Base-by-base conservation (phyloP, 2,797 vertebrate genomes). In the Siniperca obscura region DNA sequence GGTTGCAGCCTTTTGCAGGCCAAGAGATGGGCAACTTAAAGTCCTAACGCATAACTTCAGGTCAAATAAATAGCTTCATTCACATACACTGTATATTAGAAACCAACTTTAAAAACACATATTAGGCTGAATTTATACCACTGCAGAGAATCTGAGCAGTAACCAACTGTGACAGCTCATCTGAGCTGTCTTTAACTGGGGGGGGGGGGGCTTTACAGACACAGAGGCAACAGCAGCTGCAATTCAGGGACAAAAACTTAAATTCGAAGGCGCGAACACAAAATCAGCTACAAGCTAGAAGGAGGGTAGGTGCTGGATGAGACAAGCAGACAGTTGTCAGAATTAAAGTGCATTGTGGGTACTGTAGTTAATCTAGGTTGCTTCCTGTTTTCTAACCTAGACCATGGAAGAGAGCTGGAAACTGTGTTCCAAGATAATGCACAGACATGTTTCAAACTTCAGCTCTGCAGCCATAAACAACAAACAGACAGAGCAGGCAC, bases 261-360 rank as follows among this genome's bases (percentile, higher is more conserved):
- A 25, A 53, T 34, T 34, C 22, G 16, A 62, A 83, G 59, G 70
- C 59, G 78, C 76, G 56, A 65, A 81, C 46, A 48, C 38, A 30
- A 83, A 4, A 9, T 48, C 36, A 78, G 60, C 53, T 42, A 27
- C n/a, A 19, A 70, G 50, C 40, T 25, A 56, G n/a, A 82, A 44
- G n/a, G 10, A 46, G 38, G 48, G 44, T 34, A 36, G 75, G n/a
- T 42, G 52, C 25, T 27, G 11, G 44, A 59, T n/a, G 40, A 62
- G 62, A 62, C 69, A 36, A 17, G 44, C 36, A 68, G 48, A 55
- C 64, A 38, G 60, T 5, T 42, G 61, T 59, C 22, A 46, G 76
- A 69, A 70, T 76, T 91, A 84, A 93, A 86, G 90, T 90, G 91
- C 87, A 89, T 80, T 84, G 64, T 84, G 78, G 75, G 72, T 74